Evolutionary conservation across 2,113 vertebrate species (phyloP).

Genomic region (Dicrurus megarhynchus): DNA sequence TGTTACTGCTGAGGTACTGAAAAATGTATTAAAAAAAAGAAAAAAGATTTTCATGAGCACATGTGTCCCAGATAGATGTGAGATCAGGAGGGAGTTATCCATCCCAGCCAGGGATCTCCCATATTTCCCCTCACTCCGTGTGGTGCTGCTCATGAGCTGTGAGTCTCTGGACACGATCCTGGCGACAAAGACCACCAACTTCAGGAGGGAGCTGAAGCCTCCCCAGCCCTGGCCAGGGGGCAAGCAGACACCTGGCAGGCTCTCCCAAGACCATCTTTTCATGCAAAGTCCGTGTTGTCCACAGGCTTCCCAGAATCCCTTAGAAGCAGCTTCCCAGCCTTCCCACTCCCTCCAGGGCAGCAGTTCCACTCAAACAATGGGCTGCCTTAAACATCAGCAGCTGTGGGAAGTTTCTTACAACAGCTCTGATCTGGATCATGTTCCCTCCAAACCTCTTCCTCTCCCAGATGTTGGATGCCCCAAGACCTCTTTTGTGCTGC

Average conservation of each 20-base stretch:
- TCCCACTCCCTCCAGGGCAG: not conserved
- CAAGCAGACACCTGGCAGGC: not conserved
- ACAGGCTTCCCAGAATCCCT: not conserved
- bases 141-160: not conserved
- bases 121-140: not conserved
- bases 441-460: not conserved
- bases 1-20: not conserved
- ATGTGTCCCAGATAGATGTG: not conserved
- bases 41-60: not conserved
- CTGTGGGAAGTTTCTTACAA: not conserved
- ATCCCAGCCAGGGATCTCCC: too few species aligned
- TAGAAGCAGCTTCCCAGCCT: not conserved
- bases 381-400: not conserved
- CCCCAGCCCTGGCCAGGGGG: fast-evolving
- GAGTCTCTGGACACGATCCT: not conserved
- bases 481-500: fast-evolving
- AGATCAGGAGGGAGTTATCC: not conserved
- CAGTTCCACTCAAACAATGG: not conserved
- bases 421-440: fast-evolving
- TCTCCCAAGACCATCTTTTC: not conserved
- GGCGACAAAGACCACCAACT: not conserved
- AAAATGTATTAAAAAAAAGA: not conserved
- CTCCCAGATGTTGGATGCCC: not conserved
- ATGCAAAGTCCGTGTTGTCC: not conserved
- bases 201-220: not conserved